Conservation (phyloP, 92 coral and sea anemone genomes). For the Palythoa grandis region DNA sequence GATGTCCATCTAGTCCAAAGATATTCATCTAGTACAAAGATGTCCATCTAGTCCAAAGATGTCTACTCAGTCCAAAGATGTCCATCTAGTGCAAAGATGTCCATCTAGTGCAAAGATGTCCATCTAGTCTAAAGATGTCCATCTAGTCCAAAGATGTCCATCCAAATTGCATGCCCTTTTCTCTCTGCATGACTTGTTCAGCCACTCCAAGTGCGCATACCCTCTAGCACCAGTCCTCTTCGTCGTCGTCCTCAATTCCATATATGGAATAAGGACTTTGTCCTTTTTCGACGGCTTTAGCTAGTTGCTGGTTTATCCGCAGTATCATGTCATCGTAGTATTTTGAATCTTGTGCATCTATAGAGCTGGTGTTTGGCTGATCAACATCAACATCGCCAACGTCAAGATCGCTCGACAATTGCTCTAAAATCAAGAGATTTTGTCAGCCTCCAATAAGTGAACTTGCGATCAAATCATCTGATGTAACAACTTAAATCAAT, state of each 20-base stretch:
- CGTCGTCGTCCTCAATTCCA: conserved; percentile 94
- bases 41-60: background rate
- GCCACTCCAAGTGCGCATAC: background rate
- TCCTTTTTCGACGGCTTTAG: conserved; percentile 83
- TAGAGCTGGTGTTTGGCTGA: background rate
- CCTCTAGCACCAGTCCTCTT: conserved; percentile 91
- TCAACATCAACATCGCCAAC: conserved; percentile 16
- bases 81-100: no score
- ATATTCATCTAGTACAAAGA: background rate
- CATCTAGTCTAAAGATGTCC: background rate
- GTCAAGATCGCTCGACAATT: conserved; percentile 42
- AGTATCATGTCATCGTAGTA: conserved; percentile 92
- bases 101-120: no score
- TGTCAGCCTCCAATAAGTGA: background rate
- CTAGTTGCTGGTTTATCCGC: conserved; percentile 84
- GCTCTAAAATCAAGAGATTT: background rate
- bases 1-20: no score
- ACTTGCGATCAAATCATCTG: background rate
- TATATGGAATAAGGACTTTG: conserved; percentile 92
- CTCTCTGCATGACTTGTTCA: background rate
- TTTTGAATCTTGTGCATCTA: conserved; percentile 25
- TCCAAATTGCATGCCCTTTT: background rate
- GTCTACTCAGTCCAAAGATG: background rate
- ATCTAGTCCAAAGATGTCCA: background rate
- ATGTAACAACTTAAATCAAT: background rate